A percentile compares a stretch with the other conserved stretches of the same genome.
These are phyloP conservation scores for Acanthiza pusilla DNA, from an alignment of 2,797 vertebrate species.

Conservation along the genomic window DNA sequence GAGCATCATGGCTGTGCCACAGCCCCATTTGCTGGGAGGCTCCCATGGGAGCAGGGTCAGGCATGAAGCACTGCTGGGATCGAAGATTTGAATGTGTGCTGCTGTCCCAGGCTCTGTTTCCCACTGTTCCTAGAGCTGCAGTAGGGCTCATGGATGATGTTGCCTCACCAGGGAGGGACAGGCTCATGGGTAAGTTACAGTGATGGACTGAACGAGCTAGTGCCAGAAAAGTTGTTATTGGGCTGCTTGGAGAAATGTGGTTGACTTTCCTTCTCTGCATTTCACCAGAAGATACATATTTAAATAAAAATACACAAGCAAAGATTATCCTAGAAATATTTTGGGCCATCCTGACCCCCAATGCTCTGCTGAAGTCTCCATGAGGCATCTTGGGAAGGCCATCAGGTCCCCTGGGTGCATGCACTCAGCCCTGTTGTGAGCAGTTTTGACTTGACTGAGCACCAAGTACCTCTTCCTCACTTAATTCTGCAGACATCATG, in stretches of 20 bases:
- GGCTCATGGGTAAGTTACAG: not conserved
- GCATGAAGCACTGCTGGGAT: fast-evolving
- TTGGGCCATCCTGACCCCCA: not conserved
- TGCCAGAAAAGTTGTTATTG: not conserved
- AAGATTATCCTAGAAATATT: not conserved
- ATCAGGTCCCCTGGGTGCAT: fast-evolving
- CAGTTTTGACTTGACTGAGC: not conserved
- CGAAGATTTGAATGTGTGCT: not conserved
- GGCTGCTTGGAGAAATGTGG: not conserved
- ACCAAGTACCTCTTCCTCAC: not conserved
- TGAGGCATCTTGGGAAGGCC: not conserved
- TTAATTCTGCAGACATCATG: not conserved
- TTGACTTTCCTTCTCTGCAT: not conserved
- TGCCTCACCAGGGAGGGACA: not conserved
- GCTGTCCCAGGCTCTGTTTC: fast-evolving
- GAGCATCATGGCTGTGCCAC: fast-evolving
- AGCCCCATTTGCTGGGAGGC: not conserved
- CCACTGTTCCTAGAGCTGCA: not conserved
- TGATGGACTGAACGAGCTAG: fast-evolving
- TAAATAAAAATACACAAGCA: not conserved
- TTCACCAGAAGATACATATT: not conserved
- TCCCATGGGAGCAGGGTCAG: fast-evolving
- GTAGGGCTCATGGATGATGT: too few species aligned
- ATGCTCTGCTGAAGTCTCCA: not conserved
- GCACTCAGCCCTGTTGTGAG: not conserved